Base-by-base conservation (phyloP, 2,888 invertebrate genomes). In the Chloromyia formosa region DNA sequence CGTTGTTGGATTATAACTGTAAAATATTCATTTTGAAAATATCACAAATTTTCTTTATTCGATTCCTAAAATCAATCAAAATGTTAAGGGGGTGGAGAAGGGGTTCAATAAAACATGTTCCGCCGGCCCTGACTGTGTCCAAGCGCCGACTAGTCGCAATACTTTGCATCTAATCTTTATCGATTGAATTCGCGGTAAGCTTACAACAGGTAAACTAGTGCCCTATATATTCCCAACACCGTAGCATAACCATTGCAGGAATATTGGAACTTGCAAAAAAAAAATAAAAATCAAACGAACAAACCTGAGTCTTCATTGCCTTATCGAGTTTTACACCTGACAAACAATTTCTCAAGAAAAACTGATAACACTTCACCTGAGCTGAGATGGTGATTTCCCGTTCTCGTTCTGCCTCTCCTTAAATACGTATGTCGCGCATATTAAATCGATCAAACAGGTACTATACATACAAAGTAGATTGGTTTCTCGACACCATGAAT, bases 311-410 rank as follows among this genome's bases (percentile, higher is more conserved):
- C 10, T 22, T 23, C 61, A 61, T 61, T 7, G 23, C 27, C 61
- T 61, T 61, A 61, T 61, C 61, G 23, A 27, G 61, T n/a, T 14
- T 61, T 61, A 61, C 61, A 61, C 61, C 61, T 61, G 61, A 61
- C 27, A 61, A 61, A 61, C 61, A 22, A 27, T 61, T 61, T 61
- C 27, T 7, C 14, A 23, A 61, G 61, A 61, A 27, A 7, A 12
- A 14, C 61, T 61, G 61, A 61, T 61, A 61, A 61, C 23, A 23
- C 23, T 61, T 61, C 61, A 61, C 61, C 61, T 61, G 27, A 35
- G 7, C 27, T 35, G 61, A 61, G 61, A 61, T 23, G 61, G 61
- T 61, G 27, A 23, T 1, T 61, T 23, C 61, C 23, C 5, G 61
- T n/a, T 61, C 27, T 22, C 27, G 16, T 23, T 14, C 27, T 27